Evolutionary conservation across 1,140 invertebrate species (phyloP).

Genomic region (Magallana ariakensis): DNA sequence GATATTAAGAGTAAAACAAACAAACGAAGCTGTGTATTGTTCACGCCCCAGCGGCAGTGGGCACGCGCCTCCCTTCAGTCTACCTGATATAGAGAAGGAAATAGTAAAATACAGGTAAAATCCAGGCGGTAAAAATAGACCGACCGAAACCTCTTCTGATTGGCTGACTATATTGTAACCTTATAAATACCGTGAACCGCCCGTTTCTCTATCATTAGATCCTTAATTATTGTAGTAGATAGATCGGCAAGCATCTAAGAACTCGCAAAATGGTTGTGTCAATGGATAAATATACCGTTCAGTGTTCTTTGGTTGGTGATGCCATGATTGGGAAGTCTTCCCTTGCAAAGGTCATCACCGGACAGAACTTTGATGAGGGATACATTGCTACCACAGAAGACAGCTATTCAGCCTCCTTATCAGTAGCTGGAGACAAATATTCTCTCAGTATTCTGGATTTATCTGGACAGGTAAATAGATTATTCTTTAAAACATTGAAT

Average conservation of each 20-base stretch:
- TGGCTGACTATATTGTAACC: conserved; percentile 14
- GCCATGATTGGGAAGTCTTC: conserved; percentile 90
- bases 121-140: conserved; percentile 16
- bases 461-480: conserved; percentile 68
- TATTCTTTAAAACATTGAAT: too few species aligned
- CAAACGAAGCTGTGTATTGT: not conserved
- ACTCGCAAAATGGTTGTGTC: conserved; percentile 16
- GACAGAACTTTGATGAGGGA: conserved; percentile 26
- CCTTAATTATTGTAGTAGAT: not conserved
- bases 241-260: not conserved
- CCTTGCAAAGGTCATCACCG: conserved; percentile 56
- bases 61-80: not conserved
- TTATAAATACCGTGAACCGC: conserved; percentile 28
- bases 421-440: conserved; percentile 69
- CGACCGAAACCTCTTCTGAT: not conserved
- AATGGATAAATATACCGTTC: conserved; percentile 76
- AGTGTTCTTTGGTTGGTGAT: conserved; percentile 96
- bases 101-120: conserved; percentile 29
- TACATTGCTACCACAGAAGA: conserved; percentile 50
- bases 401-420: conserved; percentile 67
- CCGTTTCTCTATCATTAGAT: not conserved
- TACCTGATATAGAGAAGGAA: conserved; percentile 15
- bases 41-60: not conserved
- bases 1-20: conserved; percentile 28
- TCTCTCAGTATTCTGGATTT: conserved; percentile 72